phyloP scores from a whole-genome alignment of 2,888 invertebrate species.

The Morpho helenor region DNA sequence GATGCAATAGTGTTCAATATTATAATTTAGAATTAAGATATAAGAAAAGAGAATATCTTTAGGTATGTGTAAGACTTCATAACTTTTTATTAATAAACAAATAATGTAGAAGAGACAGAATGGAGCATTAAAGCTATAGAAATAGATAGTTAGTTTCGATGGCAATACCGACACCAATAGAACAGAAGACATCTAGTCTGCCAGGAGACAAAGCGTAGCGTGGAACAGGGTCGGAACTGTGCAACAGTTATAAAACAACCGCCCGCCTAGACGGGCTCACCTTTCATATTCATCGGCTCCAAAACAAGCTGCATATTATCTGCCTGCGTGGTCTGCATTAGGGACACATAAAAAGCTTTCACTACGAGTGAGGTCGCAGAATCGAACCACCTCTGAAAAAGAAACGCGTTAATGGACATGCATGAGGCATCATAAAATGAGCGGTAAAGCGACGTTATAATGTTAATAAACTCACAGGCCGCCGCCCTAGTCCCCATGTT shows the following conservation, averaged over 20 bases:
- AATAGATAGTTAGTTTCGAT: slow-evolving; percentile 6
- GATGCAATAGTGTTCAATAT: too few species aligned
- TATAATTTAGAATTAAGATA: too few species aligned
- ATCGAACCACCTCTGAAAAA: slow-evolving; percentile 69
- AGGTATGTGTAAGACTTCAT: too few species aligned
- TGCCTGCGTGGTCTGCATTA: slow-evolving; percentile 62
- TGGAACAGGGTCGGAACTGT: slow-evolving; percentile 27
- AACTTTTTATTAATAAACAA: too few species aligned
- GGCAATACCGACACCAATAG: slow-evolving; percentile 28
- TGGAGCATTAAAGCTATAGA: background rate
- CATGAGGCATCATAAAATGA: slow-evolving; percentile 41
- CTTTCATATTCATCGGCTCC: slow-evolving; percentile 69
- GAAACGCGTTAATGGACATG: slow-evolving; percentile 69
- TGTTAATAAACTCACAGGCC: slow-evolving; percentile 85
- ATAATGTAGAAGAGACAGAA: background rate
- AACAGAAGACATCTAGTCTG: slow-evolving; percentile 23
- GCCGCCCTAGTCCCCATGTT: slow-evolving; percentile 96
- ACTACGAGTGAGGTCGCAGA: slow-evolving; percentile 61
- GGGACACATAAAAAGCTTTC: slow-evolving; percentile 67
- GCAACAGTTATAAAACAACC: slow-evolving; percentile 26
- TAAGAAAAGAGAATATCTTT: too few species aligned
- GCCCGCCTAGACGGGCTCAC: slow-evolving; percentile 56
- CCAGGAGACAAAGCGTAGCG: slow-evolving; percentile 28
- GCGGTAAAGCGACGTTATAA: slow-evolving; percentile 34
- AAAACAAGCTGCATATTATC: slow-evolving; percentile 60